Conservation (phyloP, 2,888 invertebrate species). For the Drosophila barbarae region DNA sequence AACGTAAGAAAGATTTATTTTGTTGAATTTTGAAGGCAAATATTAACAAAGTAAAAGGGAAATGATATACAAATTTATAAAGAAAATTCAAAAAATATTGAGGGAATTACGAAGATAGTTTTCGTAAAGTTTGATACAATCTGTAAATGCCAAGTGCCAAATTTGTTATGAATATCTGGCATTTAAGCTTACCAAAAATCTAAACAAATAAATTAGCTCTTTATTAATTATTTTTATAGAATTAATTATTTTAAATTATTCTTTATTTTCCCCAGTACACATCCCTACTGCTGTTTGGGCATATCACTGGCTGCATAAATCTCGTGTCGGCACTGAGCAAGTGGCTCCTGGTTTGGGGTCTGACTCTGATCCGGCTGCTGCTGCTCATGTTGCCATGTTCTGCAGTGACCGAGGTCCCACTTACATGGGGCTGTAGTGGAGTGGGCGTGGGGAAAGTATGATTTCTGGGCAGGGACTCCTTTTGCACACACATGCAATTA, state of each 20-base stretch:
- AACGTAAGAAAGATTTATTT: no score
- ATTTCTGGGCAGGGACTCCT: constrained; percentile 33
- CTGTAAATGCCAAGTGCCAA: no score
- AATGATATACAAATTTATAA: background rate
- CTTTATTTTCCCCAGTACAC: constrained; percentile 8
- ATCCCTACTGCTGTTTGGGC: constrained; percentile 29
- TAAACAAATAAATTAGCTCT: no score
- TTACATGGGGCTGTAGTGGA: background rate
- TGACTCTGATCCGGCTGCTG: constrained; percentile 38
- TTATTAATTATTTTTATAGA: no score
- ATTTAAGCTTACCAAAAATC: no score
- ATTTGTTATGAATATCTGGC: no score
- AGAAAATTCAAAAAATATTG: background rate
- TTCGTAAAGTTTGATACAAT: no score
- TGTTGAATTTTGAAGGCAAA: background rate
- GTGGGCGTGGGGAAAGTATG: background rate
- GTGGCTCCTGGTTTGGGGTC: constrained; percentile 37
- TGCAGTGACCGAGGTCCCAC: constrained; percentile 1
- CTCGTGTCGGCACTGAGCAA: constrained; percentile 59
- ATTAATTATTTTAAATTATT: no score
- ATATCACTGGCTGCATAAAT: constrained; percentile 60
- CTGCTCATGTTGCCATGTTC: constrained; percentile 26
- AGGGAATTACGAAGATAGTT: no score
- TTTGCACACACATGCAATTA: constrained; percentile 64
- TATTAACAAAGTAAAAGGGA: background rate